Percentiles rank a stretch among this genome's conserved stretches.
Conservation (phyloP, 2,113 vertebrate genomes). For the Eubucco bourcierii region DNA sequence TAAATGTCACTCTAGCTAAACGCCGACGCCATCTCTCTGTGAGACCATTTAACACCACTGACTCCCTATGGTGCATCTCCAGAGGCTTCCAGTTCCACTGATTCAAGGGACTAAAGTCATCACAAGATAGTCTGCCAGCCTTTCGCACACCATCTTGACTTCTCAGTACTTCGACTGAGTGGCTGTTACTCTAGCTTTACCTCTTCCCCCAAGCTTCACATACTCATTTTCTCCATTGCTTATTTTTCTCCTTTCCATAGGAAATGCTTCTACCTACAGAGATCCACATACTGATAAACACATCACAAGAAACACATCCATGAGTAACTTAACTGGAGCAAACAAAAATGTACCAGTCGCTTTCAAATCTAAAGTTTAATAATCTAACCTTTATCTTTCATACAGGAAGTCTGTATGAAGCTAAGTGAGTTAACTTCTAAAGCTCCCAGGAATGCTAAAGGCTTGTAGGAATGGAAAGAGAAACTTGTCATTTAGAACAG, state of each 20-base stretch:
- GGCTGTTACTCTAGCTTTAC: background rate
- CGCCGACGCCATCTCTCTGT: background rate
- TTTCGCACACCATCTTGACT: background rate
- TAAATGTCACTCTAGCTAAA: background rate
- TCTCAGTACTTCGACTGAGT: background rate
- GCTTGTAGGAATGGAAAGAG: background rate
- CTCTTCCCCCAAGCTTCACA: background rate
- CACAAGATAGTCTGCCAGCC: background rate
- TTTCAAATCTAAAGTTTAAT: background rate
- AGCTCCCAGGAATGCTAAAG: background rate
- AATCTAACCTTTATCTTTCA: background rate
- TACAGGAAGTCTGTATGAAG: background rate
- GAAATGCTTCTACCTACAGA: background rate
- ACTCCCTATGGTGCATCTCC: background rate
- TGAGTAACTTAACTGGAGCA: background rate
- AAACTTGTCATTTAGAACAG: background rate
- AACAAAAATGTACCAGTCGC: background rate
- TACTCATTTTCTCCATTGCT: background rate
- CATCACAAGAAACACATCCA: background rate
- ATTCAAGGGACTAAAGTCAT: background rate
- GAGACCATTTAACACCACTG: slow-evolving; percentile 18
- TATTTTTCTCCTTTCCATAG: background rate
- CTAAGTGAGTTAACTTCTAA: background rate
- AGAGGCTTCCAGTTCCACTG: background rate
- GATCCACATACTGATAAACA: background rate